phyloP scores from a whole-genome alignment of 2,888 invertebrate species.

The Parelbella ahira region DNA sequence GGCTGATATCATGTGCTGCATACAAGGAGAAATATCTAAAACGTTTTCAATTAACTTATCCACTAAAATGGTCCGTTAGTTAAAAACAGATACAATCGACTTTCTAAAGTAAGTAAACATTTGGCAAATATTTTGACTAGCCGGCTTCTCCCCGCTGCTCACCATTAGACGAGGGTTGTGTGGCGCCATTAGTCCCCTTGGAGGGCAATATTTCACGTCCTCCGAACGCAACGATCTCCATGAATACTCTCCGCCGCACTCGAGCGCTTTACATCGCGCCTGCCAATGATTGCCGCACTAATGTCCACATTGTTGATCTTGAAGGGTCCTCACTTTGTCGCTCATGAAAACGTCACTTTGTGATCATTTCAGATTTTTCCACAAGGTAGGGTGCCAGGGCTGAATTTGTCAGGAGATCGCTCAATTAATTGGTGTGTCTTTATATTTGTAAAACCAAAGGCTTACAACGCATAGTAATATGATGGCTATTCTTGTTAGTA shows the following conservation, averaged over 20 bases:
- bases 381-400: not conserved
- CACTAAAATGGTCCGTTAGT: no score
- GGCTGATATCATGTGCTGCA: no score
- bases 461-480: no score
- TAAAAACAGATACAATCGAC: not conserved
- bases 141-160: constrained; percentile 34
- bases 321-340: constrained; percentile 29
- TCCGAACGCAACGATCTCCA: constrained; percentile 43
- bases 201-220: constrained; percentile 57
- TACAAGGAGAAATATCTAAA: no score
- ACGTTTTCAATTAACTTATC: no score
- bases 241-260: constrained; percentile 42
- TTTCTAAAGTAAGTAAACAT: constrained; percentile 13
- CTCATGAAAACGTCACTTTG: constrained; percentile 26
- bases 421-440: no score
- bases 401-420: constrained; percentile 7
- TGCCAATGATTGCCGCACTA: constrained; percentile 45
- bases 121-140: constrained; percentile 20
- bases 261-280: constrained; percentile 43
- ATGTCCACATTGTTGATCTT: constrained; percentile 42
- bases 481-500: no score
- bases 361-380: constrained; percentile 4
- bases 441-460: no score
- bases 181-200: constrained; percentile 54
- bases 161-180: constrained; percentile 45